Evolutionary conservation across 35 echinoderm and acorn worm species (phyloP).

Genomic region (Diadema setosum): DNA sequence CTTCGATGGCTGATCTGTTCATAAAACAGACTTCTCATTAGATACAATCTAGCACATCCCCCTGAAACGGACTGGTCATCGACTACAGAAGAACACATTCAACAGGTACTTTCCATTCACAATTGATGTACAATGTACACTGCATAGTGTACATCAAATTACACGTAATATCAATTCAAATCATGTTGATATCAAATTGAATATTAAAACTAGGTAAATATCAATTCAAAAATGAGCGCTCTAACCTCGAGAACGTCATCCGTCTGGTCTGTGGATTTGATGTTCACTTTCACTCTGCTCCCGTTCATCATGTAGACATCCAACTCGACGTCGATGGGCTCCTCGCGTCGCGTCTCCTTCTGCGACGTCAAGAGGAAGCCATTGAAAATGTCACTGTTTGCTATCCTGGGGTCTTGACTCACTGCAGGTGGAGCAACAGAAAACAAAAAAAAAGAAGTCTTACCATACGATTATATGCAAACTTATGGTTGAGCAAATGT

Average conservation of each 20-base stretch:
- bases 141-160: no score
- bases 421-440: slow-evolving; percentile 44
- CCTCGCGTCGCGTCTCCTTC: slow-evolving; percentile 77
- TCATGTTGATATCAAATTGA: neutral
- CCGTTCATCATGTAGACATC: slow-evolving; percentile 90
- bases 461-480: neutral
- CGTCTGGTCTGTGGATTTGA: slow-evolving; percentile 90
- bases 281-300: slow-evolving; percentile 77
- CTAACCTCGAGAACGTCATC: slow-evolving; percentile 91
- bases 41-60: no score
- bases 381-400: slow-evolving; percentile 93
- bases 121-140: no score
- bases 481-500: no score
- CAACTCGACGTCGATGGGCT: slow-evolving; percentile 54
- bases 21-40: no score
- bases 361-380: slow-evolving; percentile 90
- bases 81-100: no score
- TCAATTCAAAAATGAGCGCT: neutral
- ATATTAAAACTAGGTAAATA: neutral
- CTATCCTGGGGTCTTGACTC: slow-evolving; percentile 85
- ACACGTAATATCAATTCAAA: no score
- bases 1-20: no score
- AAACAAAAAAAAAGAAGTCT: neutral
- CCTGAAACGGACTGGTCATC: no score
- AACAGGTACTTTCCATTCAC: no score